Evolutionary conservation across 2,888 invertebrate genomes (phyloP).

Genomic region (Blastobasis adustella): DNA sequence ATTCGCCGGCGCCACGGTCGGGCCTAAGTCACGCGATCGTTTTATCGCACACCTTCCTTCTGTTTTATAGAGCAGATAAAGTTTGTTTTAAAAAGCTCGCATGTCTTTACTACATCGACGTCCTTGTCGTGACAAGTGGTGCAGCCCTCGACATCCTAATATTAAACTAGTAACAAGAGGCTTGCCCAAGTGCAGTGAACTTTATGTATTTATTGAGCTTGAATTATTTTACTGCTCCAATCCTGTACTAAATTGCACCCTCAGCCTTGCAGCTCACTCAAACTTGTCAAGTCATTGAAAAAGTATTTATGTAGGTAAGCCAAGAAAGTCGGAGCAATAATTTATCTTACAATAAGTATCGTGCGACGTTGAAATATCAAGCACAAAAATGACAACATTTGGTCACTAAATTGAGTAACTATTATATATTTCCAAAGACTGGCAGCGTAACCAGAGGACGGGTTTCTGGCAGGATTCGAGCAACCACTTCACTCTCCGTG

Average conservation of each 20-base stretch:
- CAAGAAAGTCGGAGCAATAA: slow-evolving; percentile 4
- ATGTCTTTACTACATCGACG: slow-evolving; percentile 62
- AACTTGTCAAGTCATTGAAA: neutral
- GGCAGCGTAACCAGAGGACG: too few species aligned
- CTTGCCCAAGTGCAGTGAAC: slow-evolving; percentile 17
- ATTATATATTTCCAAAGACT: too few species aligned
- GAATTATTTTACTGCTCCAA: slow-evolving; percentile 7
- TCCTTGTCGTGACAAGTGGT: slow-evolving; percentile 62
- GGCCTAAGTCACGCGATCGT: slow-evolving; percentile 66
- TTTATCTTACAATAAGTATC: too few species aligned
- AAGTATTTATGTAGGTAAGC: too few species aligned
- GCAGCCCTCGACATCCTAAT: slow-evolving; percentile 53
- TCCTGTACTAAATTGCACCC: slow-evolving; percentile 6
- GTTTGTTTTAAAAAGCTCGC: slow-evolving; percentile 68
- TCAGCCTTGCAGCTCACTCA: slow-evolving; percentile 1
- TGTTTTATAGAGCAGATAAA: slow-evolving; percentile 66
- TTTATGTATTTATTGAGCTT: slow-evolving; percentile 10
- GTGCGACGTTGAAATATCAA: too few species aligned
- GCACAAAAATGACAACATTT: too few species aligned
- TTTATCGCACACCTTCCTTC: slow-evolving; percentile 69
- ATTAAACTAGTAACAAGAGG: slow-evolving; percentile 24
- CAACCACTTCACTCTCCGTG: too few species aligned
- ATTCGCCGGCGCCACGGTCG: slow-evolving; percentile 53
- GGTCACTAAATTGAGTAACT: too few species aligned
- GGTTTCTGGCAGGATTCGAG: too few species aligned